These are phyloP conservation scores for Corythoichthys haematopterus DNA, from an alignment of 2,113 vertebrate genomes.

Conservation along the genomic window DNA sequence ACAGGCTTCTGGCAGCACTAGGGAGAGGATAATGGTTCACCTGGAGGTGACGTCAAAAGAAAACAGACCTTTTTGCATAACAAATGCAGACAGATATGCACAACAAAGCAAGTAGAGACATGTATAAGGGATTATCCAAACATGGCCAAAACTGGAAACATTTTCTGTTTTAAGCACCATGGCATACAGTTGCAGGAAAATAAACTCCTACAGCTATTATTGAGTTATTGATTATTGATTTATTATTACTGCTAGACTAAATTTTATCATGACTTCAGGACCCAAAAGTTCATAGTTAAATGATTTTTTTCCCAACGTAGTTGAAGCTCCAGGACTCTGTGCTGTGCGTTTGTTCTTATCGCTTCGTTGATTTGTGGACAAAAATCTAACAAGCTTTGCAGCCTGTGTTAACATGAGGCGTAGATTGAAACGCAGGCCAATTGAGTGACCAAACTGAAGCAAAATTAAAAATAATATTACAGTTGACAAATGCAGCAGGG, in stretches of 20 bases:
- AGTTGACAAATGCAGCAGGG: too few relatives aligned
- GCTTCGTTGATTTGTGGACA: too few relatives aligned
- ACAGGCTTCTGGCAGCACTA: slow-evolving; percentile 55
- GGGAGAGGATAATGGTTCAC: slow-evolving; percentile 67
- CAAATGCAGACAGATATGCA: slow-evolving; percentile 61
- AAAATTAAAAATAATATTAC: too few relatives aligned
- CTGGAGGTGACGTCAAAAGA: slow-evolving; percentile 68
- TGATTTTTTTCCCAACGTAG: not conserved
- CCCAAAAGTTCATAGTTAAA: slow-evolving; percentile 10
- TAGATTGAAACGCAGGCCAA: too few relatives aligned
- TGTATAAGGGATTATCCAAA: slow-evolving; percentile 59
- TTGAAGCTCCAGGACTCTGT: too few relatives aligned
- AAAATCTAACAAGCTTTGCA: too few relatives aligned
- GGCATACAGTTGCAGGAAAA: slow-evolving; percentile 7
- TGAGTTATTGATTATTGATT: not conserved
- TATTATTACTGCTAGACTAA: slow-evolving; percentile 7
- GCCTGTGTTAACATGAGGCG: too few relatives aligned
- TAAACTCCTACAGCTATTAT: slow-evolving; percentile 5
- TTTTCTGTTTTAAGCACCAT: slow-evolving; percentile 14
- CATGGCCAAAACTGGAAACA: slow-evolving; percentile 45
- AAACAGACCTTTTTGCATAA: slow-evolving; percentile 67
- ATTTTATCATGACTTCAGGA: slow-evolving; percentile 4
- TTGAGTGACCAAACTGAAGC: too few relatives aligned
- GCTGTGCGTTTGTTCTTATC: too few relatives aligned
- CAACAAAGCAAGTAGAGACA: slow-evolving; percentile 51